A percentile compares a stretch with the other conserved stretches of the same genome.
These are phyloP conservation scores for Aphaenogaster rudis DNA, from an alignment of 1,140 invertebrate genomes.

Conservation along the genomic window DNA sequence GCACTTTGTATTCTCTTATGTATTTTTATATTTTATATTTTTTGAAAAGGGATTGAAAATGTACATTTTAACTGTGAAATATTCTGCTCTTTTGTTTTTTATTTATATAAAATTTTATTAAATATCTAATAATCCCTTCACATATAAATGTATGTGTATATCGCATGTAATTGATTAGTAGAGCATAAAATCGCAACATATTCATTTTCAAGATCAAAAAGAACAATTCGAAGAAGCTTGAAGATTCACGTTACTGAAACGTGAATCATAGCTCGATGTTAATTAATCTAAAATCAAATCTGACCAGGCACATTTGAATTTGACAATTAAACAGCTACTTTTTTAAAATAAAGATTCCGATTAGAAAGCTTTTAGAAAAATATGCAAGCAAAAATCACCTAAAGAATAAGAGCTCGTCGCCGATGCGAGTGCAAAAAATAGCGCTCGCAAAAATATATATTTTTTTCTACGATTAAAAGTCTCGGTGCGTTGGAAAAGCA, in stretches of 20 bases:
- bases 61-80: neutral
- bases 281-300: neutral
- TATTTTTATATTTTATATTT: too few species aligned
- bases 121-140: neutral
- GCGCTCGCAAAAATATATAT: neutral
- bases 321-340: neutral
- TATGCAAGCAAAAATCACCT: neutral
- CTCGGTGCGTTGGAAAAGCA: constrained; percentile 20
- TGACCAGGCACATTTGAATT: neutral
- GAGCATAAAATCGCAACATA: neutral
- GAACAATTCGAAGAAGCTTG: neutral
- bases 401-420: neutral
- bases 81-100: neutral
- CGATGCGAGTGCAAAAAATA: neutral
- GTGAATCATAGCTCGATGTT: too few species aligned
- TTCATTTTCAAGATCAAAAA: neutral
- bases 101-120: neutral
- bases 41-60: neutral
- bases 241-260: neutral
- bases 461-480: constrained; percentile 2
- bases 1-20: neutral
- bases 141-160: neutral
- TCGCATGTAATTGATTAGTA: neutral
- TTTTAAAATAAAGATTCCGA: neutral
- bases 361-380: neutral